Percentiles rank a stretch among this genome's conserved stretches.
These are phyloP conservation scores for Cyphomyrmex costatus DNA, from an alignment of 1,140 invertebrate genomes.

Conservation along the genomic window DNA sequence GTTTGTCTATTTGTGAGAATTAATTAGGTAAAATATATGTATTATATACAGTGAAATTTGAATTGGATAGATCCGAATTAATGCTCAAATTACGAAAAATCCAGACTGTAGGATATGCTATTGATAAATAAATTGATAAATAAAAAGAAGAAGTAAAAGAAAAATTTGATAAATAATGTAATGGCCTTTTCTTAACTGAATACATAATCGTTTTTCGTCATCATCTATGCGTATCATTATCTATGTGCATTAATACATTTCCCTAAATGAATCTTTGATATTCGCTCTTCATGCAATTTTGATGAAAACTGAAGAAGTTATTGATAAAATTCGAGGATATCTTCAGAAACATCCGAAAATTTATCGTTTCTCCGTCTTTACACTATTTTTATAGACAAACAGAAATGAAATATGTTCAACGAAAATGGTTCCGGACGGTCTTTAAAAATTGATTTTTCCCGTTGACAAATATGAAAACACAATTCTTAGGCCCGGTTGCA, in stretches of 20 bases:
- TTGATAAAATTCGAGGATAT: neutral
- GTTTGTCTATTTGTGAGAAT: constrained; percentile 22
- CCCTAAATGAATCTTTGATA: neutral
- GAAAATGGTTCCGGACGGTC: neutral
- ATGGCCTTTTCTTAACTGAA: neutral
- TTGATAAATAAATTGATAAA: neutral
- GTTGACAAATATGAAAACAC: constrained; percentile 33
- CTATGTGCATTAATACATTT: neutral
- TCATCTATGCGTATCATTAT: neutral
- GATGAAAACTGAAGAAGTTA: neutral
- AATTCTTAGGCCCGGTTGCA: neutral
- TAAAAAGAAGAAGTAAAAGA: neutral
- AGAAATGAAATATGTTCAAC: constrained; percentile 25
- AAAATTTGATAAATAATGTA: neutral
- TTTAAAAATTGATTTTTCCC: constrained; percentile 65
- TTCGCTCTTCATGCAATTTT: neutral
- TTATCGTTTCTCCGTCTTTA: neutral
- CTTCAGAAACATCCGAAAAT: neutral
- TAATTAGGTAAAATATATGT: neutral
- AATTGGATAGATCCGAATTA: neutral
- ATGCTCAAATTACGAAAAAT: neutral
- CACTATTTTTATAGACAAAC: constrained; percentile 16
- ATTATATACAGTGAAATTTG: neutral
- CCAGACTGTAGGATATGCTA: too few species aligned
- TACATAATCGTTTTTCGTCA: neutral